Base-by-base conservation (phyloP, 2,797 vertebrate genomes). In the Cyclura pinguis region DNA sequence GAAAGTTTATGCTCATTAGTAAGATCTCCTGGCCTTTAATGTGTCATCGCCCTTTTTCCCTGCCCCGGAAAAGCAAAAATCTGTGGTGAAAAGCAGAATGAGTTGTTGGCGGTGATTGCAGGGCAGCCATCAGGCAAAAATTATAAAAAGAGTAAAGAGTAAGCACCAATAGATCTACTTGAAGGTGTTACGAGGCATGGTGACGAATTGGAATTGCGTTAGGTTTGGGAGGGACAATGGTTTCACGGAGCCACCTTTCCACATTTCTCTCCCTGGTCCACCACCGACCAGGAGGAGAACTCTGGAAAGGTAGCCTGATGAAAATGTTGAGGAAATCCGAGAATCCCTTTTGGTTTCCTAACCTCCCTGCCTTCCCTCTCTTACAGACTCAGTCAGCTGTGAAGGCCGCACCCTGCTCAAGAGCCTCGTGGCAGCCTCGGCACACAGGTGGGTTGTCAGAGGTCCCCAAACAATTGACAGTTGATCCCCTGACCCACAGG, bases 371-470 rank as follows among this genome's bases (percentile, higher is more conserved):
- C 3, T 8, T 8, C 24, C 42, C 29, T 80, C 29, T 24, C 88
- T 86, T 69, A 50, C 87, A 98, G 98, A 98, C 95, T 94, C 95
- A 1, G 92, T 91, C 22, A 72, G 55, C 90, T 97, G 93, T 89
- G 96, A 93, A 84, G 98, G 97, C 73, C 96, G 97, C 62, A 91
- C 92, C 64, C 95, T 98, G 87, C 94, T 98, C 35, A 96, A 95
- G 92, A 97, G 97, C 94, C 98, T 97, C 69, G 96, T 98, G 76
- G 95, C 90, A 52, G 95, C 97, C 52, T 96, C 97, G 0, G 38
- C 97, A 35, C 96, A 91, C 90, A 97, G 98, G 98, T 98, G 94
- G 91, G 91, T 82, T 85, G 1, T 32, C 13, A 8, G 0, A n/a
- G 3, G 27, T 16, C 24, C 7, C 20, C 27, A 6, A 38, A 22